Base-by-base conservation (phyloP, 2,113 vertebrate genomes). In the Syngnathus scovelli region DNA sequence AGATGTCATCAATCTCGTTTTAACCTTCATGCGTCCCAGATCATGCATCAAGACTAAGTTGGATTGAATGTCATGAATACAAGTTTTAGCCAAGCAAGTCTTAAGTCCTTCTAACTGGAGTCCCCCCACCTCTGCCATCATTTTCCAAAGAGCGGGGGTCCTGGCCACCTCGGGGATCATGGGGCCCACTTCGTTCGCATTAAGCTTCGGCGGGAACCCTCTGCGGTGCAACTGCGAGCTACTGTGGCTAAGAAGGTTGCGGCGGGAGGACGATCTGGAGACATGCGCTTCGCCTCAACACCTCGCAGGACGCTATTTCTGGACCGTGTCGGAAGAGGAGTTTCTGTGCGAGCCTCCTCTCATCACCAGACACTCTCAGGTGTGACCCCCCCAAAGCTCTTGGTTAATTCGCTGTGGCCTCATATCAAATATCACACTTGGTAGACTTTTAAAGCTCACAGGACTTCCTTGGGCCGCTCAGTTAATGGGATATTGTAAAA, bases 221-320 rank as follows among this genome's bases (percentile, higher is more conserved):
- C 81, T 99, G 87, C 93, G 97, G 64, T 99, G 97, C 84, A 99
- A 99, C 89, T 99, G 97, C n/a, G 97, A 99, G 84, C 91, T 99
- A 48, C 80, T 99, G 60, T 99, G 97, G 97, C 85, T 99, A 82
- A 87, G 97, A 64, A 89, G 97, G 38, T 83, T 99, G 39, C 89
- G 92, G 12, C 85, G 96, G 75, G 96, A 98, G 76, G 96, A 98
- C 0, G 96, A 99, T 79, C 87, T 99, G 78, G 97, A 99, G 89
- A 99, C 97, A 0, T 99, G 97, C 0, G 96, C 97, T 37, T 94
- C 96, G 56, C 97, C 97, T 0, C 87, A 93, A 0, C 94, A 98
- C 64, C 89, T 99, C 55, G 93, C 95, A 0, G 97, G 96, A 18
- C 94, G 97, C 37, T 99, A 99, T 77, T 99, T 99, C 85, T 99